These are phyloP conservation scores for Hypanus sabinus DNA, from an alignment of 2,113 vertebrate species.

Conservation along the genomic window DNA sequence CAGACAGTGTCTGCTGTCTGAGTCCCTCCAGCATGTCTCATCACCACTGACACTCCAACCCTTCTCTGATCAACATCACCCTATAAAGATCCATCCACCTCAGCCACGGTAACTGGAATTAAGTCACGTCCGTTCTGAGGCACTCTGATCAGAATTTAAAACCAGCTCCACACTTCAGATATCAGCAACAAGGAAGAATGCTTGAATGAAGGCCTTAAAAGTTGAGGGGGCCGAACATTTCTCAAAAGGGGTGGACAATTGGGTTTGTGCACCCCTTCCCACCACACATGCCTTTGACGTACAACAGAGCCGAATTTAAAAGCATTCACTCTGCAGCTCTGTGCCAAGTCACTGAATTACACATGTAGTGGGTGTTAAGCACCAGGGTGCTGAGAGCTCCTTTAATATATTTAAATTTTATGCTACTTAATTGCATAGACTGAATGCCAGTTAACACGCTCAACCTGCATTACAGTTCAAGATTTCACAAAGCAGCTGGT, in stretches of 20 bases:
- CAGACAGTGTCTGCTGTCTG: no score
- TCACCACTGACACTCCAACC: no score
- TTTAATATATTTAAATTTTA: slow-evolving; percentile 30
- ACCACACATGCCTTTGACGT: neutral
- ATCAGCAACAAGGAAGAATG: neutral
- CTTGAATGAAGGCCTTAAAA: neutral
- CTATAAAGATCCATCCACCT: no score
- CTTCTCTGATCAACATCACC: no score
- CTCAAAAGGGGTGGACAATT: neutral
- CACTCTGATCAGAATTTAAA: neutral
- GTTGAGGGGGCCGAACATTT: neutral
- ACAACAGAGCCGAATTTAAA: neutral
- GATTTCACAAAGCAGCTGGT: slow-evolving; percentile 17
- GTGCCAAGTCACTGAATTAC: neutral
- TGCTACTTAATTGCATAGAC: neutral
- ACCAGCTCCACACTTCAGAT: neutral
- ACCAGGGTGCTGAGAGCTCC: neutral
- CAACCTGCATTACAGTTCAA: neutral
- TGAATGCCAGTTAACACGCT: neutral
- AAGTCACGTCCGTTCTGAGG: neutral
- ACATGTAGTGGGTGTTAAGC: slow-evolving; percentile 16
- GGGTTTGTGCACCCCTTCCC: neutral
- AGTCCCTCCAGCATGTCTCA: no score
- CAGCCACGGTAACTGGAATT: no score
- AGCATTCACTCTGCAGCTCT: neutral